Percentiles rank a stretch among this genome's conserved stretches.
phyloP scores from a whole-genome alignment of 2,888 invertebrate genomes.

The Xanthia togata region DNA sequence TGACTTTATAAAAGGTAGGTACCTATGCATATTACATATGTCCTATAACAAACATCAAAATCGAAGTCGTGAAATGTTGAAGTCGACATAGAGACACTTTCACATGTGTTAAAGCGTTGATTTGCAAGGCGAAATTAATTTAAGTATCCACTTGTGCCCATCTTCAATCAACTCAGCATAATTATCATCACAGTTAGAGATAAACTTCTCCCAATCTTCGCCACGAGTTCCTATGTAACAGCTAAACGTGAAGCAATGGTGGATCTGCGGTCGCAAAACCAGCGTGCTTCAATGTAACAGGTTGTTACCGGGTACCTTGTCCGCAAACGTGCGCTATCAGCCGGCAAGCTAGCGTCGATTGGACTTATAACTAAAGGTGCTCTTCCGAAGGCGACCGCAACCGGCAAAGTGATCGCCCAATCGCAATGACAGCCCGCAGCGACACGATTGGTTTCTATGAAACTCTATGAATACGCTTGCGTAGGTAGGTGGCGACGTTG shows the following conservation, averaged over 20 bases:
- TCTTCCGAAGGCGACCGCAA: not conserved
- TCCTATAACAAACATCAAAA: not conserved
- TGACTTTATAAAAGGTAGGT: not conserved
- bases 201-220: not conserved
- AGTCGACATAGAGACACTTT: not conserved
- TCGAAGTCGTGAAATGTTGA: not conserved
- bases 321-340: constrained; percentile 23
- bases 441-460: not conserved
- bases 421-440: not conserved
- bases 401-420: too few relatives aligned
- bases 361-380: constrained; percentile 1
- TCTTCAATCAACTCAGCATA: not conserved
- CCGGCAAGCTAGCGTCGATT: not conserved
- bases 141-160: not conserved
- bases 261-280: not conserved
- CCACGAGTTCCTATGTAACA: not conserved
- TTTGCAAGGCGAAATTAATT: not conserved
- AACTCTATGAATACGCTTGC: not conserved
- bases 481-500: not conserved
- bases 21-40: not conserved
- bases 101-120: not conserved
- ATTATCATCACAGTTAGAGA: not conserved
- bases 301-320: not conserved
- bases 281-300: constrained; percentile 7
- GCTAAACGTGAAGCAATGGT: not conserved